phyloP scores from a whole-genome alignment of 2,797 vertebrate genomes.

The Myoxocephalus aenaeus region DNA sequence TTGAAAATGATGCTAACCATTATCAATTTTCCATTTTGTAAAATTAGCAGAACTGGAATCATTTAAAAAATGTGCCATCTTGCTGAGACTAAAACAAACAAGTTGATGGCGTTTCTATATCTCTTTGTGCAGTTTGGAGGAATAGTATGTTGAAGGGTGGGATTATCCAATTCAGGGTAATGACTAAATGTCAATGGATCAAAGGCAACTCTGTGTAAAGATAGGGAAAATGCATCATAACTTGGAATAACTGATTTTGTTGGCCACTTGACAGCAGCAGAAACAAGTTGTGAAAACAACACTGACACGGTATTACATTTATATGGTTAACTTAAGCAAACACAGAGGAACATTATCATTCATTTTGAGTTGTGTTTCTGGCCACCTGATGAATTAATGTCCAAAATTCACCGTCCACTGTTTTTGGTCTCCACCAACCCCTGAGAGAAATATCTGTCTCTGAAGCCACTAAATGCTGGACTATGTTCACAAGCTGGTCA shows the following conservation, averaged over 20 bases:
- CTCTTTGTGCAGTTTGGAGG: neutral
- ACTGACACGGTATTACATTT: neutral
- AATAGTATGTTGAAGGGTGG: neutral
- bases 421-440: neutral
- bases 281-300: too few species aligned
- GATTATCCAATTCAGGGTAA: neutral
- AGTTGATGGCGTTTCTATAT: neutral
- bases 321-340: neutral
- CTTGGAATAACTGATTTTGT: neutral
- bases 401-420: neutral
- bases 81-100: neutral
- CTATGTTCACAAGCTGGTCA: neutral
- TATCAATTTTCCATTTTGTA: neutral
- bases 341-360: neutral
- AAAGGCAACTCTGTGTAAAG: neutral
- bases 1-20: slow-evolving; percentile 4
- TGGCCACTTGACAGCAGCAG: neutral
- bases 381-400: neutral
- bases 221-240: neutral
- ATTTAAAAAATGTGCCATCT: slow-evolving; percentile 3
- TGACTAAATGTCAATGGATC: neutral
- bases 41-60: neutral
- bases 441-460: too few species aligned
- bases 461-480: too few species aligned
- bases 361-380: neutral